phyloP scores from a whole-genome alignment of 2,888 invertebrate species.

The Pseudoips prasinana region DNA sequence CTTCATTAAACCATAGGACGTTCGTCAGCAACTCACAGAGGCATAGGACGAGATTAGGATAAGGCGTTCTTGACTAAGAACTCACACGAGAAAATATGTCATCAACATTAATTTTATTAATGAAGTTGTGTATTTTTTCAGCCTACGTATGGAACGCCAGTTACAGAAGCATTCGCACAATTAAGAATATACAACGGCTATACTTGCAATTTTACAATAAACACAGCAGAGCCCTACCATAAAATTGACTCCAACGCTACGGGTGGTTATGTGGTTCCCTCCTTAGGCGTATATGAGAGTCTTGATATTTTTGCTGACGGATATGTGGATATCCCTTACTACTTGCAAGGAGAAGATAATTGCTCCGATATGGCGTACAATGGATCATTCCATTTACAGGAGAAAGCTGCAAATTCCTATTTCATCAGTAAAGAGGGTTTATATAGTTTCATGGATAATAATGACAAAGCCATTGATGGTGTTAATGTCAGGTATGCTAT shows the following conservation, averaged over 20 bases:
- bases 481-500: slow-evolving; percentile 58
- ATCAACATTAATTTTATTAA: too few species aligned
- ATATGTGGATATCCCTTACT: slow-evolving; percentile 53
- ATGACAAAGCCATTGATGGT: slow-evolving; percentile 67
- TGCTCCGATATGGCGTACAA: slow-evolving; percentile 44
- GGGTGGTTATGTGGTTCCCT: slow-evolving; percentile 35
- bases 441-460: slow-evolving; percentile 63
- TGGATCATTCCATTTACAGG: slow-evolving; percentile 49
- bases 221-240: slow-evolving; percentile 26
- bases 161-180: slow-evolving; percentile 82
- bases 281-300: slow-evolving; percentile 68
- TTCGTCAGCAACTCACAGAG: too few species aligned
- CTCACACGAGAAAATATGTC: too few species aligned
- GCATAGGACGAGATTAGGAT: too few species aligned
- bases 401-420: slow-evolving; percentile 65
- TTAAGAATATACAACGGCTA: slow-evolving; percentile 87
- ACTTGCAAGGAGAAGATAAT: slow-evolving; percentile 46
- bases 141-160: slow-evolving; percentile 82
- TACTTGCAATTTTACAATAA: slow-evolving; percentile 77
- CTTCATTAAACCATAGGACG: too few species aligned
- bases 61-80: too few species aligned
- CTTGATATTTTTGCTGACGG: slow-evolving; percentile 51
- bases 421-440: slow-evolving; percentile 52
- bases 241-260: slow-evolving; percentile 26
- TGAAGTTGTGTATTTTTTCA: slow-evolving; percentile 42